Conservation (phyloP, 2,797 vertebrate species). For the Capromys pilorides region DNA sequence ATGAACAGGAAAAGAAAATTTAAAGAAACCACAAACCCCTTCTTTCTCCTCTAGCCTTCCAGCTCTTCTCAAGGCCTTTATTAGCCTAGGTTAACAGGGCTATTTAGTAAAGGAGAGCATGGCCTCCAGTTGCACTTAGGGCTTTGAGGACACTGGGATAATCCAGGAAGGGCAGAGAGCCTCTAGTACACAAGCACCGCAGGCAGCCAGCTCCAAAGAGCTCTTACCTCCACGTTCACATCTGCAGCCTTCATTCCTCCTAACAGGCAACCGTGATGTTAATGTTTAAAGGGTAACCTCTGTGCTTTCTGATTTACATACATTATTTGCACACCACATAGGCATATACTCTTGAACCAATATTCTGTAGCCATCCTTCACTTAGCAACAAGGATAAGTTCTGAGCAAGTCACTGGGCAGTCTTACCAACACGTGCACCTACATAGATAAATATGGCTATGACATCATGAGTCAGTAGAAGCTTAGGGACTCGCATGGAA, state of each 20-base stretch:
- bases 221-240: too few species aligned
- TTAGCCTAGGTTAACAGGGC: background rate
- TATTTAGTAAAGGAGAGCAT: background rate
- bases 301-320: background rate
- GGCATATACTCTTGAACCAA: background rate
- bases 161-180: background rate
- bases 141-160: background rate
- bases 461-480: background rate
- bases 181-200: too few species aligned
- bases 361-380: accelerated
- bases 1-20: background rate
- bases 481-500: background rate
- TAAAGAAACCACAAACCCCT: background rate
- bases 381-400: background rate
- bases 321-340: background rate
- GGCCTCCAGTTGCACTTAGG: background rate
- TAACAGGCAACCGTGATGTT: background rate
- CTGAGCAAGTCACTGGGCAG: background rate
- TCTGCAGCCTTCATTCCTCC: background rate
- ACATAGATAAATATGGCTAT: background rate
- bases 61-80: background rate
- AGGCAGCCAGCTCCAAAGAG: background rate
- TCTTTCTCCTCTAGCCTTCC: background rate
- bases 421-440: background rate
- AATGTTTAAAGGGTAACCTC: background rate